phyloP scores from a whole-genome alignment of 2,113 vertebrate species.

The Scopus umbretta region DNA sequence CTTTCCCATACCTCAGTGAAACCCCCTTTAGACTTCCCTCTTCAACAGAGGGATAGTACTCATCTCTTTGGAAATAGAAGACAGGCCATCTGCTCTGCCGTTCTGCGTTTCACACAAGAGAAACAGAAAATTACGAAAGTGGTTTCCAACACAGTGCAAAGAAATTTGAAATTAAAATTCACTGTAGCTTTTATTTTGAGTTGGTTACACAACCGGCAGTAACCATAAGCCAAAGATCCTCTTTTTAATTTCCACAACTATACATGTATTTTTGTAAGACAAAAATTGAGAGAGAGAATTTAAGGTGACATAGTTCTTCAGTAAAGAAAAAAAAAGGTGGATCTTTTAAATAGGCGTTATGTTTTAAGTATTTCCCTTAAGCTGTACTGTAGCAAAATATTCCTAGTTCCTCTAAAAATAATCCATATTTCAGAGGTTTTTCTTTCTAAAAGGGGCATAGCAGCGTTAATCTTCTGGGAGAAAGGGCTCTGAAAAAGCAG shows the following conservation, averaged over 20 bases:
- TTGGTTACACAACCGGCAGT: not conserved
- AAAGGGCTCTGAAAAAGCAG: slow-evolving; percentile 36
- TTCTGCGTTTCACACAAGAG: not conserved
- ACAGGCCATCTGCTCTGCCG: not conserved
- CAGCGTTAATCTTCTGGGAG: not conserved
- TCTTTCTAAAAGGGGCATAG: not conserved
- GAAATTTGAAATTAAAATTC: not conserved
- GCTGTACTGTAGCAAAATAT: not conserved
- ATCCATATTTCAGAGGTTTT: not conserved
- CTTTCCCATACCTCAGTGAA: not conserved
- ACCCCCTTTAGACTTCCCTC: not conserved
- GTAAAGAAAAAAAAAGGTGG: not conserved
- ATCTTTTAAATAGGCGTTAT: not conserved
- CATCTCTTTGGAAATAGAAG: not conserved
- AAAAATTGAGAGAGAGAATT: not conserved
- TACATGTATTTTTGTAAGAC: not conserved
- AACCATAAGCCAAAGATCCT: not conserved
- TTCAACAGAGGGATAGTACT: not conserved
- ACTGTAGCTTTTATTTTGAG: not conserved
- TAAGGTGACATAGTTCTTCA: not conserved
- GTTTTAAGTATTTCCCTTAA: not conserved
- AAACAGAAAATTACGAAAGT: not conserved
- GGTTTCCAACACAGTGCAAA: not conserved
- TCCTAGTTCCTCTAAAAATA: not conserved
- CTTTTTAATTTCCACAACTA: not conserved